phyloP scores from a whole-genome alignment of 2,113 vertebrate species.

The Rutilus rutilus region DNA sequence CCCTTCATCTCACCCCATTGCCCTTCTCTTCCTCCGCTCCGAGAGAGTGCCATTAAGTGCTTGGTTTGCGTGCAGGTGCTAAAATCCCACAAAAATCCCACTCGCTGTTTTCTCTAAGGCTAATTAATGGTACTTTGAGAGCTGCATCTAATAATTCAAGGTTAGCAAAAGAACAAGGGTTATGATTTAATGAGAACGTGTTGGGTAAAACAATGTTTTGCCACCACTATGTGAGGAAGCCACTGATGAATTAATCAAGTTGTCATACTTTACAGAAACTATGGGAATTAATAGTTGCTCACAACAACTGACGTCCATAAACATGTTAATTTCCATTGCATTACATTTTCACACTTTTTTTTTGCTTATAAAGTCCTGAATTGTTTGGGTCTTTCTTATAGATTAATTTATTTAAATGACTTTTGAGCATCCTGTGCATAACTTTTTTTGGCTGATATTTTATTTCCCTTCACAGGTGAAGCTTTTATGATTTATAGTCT shows the following conservation, averaged over 20 bases:
- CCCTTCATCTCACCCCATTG: not conserved
- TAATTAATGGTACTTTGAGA: constrained; percentile 51
- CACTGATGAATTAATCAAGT: constrained; percentile 46
- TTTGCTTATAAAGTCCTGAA: not conserved
- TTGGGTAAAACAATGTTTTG: constrained; percentile 43
- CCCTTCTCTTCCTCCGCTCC: not conserved
- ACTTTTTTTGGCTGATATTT: not conserved
- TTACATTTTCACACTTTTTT: not conserved
- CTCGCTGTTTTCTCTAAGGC: constrained; percentile 17
- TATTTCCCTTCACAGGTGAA: not conserved
- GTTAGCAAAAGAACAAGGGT: constrained; percentile 44
- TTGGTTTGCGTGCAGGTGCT: constrained; percentile 33
- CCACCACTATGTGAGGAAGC: constrained; percentile 11
- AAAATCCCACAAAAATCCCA: constrained; percentile 43
- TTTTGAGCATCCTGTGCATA: not conserved
- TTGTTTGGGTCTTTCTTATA: not conserved
- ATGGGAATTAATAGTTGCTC: not conserved
- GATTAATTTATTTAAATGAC: not conserved
- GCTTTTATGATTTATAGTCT: not conserved
- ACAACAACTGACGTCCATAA: constrained; percentile 8
- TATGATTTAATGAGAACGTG: constrained; percentile 38
- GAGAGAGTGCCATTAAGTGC: not conserved
- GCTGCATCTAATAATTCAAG: constrained; percentile 43
- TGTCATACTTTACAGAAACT: constrained; percentile 30
- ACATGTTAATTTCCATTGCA: not conserved